Base-by-base conservation (phyloP, 2,797 vertebrate species). In the Mallotus villosus region DNA sequence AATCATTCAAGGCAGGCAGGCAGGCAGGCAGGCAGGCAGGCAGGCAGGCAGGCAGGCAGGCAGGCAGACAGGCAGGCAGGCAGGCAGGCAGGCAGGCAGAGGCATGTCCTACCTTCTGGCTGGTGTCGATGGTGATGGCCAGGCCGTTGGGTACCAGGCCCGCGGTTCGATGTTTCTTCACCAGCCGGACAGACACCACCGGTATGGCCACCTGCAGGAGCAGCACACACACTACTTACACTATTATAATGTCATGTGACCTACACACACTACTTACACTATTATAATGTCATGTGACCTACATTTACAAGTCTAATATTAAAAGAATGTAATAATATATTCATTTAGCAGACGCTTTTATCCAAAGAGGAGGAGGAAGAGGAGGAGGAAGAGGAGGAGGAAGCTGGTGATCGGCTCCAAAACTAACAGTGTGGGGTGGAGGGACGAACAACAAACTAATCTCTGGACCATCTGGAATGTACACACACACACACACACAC, bases 141-240 rank as follows among this genome's bases (percentile, higher is more conserved):
- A 96, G 84, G 22, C 94, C 94, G 0, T 95, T 96, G 25, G 95
- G 95, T 29, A 95, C 89, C 83, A 96, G 87, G 8, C 94, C 89
- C 0, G 93, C 95, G 0, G 94, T 94, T 84, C 93, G 95, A 86
- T 95, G 94, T 76, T 96, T 96, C 77, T 95, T 96, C 70, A 96
- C 92, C 84, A 93, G 85, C 61, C 94, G 91, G 0, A 96, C 93
- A 0, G 95, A 95, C 19, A 93, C 87, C 72, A 95, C 93, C 0
- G 95, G 93, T 70, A 95, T 95, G 51, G 90, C 93, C 25, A 95
- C 95, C 95, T 96, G 21, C 58, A 68, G 25, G 51, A 69, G 17
- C 27, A 53, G 24, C 51, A 58, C 24, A 57, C 5, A 57, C 25
- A 57, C 34, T 25, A 34, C 49, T 55, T 51, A 68, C 19, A n/a